Evolutionary conservation across 2,797 vertebrate genomes (phyloP), one percentile per base, ranked within the genome.

Genomic region (Dryobates pubescens): DNA sequence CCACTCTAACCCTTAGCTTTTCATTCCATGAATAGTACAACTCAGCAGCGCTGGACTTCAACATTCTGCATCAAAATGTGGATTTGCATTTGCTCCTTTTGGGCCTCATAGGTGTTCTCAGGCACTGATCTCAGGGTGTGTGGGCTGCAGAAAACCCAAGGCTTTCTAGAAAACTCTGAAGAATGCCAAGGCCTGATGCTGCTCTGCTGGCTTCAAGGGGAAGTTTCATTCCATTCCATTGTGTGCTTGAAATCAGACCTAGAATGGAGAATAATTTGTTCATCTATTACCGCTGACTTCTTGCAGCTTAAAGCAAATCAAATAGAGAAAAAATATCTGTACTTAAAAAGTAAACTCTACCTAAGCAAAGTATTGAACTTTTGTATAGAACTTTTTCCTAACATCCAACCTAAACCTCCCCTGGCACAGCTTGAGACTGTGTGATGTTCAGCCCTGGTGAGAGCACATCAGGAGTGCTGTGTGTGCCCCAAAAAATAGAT

Each of bases 121-220:
- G 22, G 4, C 16, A 47, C 6, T 53, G 32, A 47, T 17, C 22
- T 10, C 65, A 82, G 71, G 36, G 43, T 10, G 16, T 2, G 2
- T 5, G 1, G 2, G 0, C 15, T 75, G n/a, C 86, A 78, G 32
- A 38, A 85, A 91, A 76, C 13, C 2, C 30, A 71, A 82, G 18
- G 19, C 22, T 84, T 86, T 86, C 61, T 57, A 14, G 20, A 58
- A 91, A 51, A 43, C 22, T 72, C 74, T 18, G 20, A 36, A 56
- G 76, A 67, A 64, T 32, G 38, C 23, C 63, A 93, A 92, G 36
- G 24, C 51, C 17, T 82, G 62, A 65, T 91, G 16, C 30, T 90
- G 41, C 36, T 88, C 36, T 80, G 8, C 64, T 67, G 36, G 88
- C 15, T 64, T n/a, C 17, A 26, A 61, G 47, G 22, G 67, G 92